phyloP scores from a whole-genome alignment of 2,113 vertebrate genomes.

The Phalacrocorax pelagicus region DNA sequence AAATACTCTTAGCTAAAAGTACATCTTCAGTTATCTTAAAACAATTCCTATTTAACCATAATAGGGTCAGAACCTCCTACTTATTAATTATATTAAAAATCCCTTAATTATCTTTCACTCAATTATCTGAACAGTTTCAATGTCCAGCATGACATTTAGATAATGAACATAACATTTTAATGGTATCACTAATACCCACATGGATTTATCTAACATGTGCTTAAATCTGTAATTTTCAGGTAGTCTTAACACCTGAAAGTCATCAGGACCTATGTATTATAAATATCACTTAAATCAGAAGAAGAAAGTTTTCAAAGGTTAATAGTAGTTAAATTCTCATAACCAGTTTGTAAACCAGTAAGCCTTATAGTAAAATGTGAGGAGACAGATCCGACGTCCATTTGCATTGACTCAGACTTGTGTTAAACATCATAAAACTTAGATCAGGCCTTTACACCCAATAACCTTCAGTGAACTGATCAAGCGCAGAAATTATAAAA shows the following conservation, averaged over 20 bases:
- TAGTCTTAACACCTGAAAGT: not conserved
- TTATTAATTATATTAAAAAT: constrained; percentile 19
- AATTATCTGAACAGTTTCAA: constrained; percentile 9
- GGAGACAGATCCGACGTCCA: not conserved
- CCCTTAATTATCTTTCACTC: not conserved
- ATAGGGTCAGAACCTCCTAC: not conserved
- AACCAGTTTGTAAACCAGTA: not conserved
- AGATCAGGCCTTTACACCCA: not conserved
- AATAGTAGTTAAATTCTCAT: not conserved
- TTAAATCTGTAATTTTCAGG: not conserved
- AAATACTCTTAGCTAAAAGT: not conserved
- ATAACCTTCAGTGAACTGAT: not conserved
- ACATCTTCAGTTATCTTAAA: not conserved
- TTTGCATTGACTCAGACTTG: not conserved
- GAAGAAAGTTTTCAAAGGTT: not conserved
- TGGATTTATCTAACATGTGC: not conserved
- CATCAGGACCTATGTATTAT: not conserved
- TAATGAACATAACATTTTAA: constrained; percentile 17
- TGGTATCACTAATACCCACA: not conserved
- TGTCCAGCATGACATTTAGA: constrained; percentile 45
- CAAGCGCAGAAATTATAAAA: not conserved
- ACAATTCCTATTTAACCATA: not conserved
- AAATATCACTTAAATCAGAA: not conserved
- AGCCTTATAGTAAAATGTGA: not conserved
- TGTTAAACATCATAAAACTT: not conserved